phyloP scores from a whole-genome alignment of 2,888 invertebrate species.

The Hydraecia micacea region DNA sequence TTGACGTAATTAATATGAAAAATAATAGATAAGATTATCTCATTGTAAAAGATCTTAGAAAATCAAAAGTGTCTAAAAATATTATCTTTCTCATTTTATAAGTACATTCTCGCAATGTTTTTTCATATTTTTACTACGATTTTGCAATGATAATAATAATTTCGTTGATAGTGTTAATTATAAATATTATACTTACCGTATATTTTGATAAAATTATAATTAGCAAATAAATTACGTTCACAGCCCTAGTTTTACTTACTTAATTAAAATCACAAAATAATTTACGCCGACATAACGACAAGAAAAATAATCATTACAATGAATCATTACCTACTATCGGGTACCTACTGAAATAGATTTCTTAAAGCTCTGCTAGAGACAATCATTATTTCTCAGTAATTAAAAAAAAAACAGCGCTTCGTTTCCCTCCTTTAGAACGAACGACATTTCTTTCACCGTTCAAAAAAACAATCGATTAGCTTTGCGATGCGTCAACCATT shows the following conservation, averaged over 20 bases:
- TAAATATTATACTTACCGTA: background rate
- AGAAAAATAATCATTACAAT: background rate
- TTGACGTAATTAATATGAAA: background rate
- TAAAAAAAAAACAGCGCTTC: conserved; percentile 34
- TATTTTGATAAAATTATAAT: background rate
- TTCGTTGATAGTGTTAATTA: background rate
- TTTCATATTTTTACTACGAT: background rate
- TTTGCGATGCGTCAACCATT: conserved; percentile 34
- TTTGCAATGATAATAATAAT: background rate
- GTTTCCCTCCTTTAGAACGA: conserved; percentile 38
- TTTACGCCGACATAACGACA: background rate
- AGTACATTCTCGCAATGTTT: no score
- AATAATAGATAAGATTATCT: no score
- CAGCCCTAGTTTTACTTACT: no score
- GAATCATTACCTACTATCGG: no score
- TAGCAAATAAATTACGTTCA: background rate
- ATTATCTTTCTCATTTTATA: no score
- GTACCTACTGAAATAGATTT: conserved; percentile 13
- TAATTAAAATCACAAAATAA: background rate
- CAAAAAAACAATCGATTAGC: conserved; percentile 57
- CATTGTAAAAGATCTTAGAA: background rate
- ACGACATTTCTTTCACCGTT: conserved; percentile 44
- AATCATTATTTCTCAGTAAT: background rate
- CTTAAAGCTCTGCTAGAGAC: conserved; percentile 1
- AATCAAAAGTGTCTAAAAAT: no score